Conservation (phyloP, 2,888 invertebrate species). For the Coenonympha glycerion region DNA sequence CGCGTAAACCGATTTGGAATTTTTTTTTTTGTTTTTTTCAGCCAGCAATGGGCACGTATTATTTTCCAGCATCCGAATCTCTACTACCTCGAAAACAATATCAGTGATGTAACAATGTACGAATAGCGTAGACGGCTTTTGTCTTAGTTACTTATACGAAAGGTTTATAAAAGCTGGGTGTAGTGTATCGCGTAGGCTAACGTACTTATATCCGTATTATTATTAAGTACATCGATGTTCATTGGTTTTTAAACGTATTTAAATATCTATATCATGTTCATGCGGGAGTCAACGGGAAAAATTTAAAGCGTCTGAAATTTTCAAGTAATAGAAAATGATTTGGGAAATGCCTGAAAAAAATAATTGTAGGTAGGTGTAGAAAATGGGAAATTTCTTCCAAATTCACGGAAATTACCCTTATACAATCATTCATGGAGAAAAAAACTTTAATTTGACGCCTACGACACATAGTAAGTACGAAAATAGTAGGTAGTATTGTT, state of each 20-base stretch:
- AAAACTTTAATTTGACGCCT: no score
- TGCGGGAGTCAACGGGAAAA: constrained; percentile 14
- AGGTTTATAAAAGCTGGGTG: constrained; percentile 62
- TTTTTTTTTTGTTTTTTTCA: no score
- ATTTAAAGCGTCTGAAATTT: not conserved
- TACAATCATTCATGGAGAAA: no score
- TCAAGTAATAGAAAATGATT: no score
- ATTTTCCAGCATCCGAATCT: constrained; percentile 31
- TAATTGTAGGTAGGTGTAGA: no score
- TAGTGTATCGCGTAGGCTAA: constrained; percentile 51
- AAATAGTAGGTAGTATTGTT: no score
- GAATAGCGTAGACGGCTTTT: constrained; percentile 63
- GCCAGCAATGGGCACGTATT: not conserved
- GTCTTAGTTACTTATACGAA: constrained; percentile 57
- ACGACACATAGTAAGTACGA: no score
- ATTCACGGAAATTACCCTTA: no score
- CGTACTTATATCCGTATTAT: constrained; percentile 13
- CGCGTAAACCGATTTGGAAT: no score
- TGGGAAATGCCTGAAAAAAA: no score
- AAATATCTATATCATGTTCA: not conserved
- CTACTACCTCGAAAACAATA: constrained; percentile 45
- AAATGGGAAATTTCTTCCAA: no score
- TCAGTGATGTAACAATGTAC: constrained; percentile 68
- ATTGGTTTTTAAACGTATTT: constrained; percentile 11
- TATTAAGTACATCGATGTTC: constrained; percentile 33